Evolutionary conservation across 2,113 vertebrate species (phyloP), one percentile per base, ranked within the genome.

Genomic region (Brienomyrus brachyistius): DNA sequence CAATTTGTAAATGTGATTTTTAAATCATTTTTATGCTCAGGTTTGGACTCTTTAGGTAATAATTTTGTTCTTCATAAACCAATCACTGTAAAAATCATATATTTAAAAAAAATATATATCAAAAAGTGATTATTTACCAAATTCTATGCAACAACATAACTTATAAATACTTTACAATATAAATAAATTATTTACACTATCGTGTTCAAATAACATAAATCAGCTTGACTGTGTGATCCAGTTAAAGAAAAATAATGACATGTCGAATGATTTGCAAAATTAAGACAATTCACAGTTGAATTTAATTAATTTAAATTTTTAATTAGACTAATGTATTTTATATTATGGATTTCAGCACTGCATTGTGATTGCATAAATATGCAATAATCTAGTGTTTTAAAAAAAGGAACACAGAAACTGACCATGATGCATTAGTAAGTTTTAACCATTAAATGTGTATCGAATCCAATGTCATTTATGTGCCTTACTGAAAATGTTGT

Each of bases 131-230:
- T 17, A 80, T 80, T 88, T 66, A 48, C 86, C 40, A 35, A 74
- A 66, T 62, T 90, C n/a, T 88, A 51, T 52, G 80, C 88, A 84
- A 56, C 88, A 84, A 56, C 87, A 40, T 40, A 45, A 80, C 66
- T 51, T 83, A 89, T 89, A 89, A 89, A 89, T 62, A 89, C 51
- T 85, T 51, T 89, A 89, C 77, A 89, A 89, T 47, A 54, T 31
- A 80, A 89, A 82, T n/a, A 85, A 62, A 47, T 70, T 17, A 89
- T 48, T 6, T 84, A 62, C 43, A 48, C 52, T 31, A 59, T 17
- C 7, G 45, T 88, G 77, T 35, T 35, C 50, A 59, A 83, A 31
- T 83, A 50, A 87, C 45, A 66, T 35, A 56, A 87, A 31, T 48
- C 27, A 87, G 45, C 66, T 11, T 70, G 21, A 48, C 13, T 51